A percentile compares a stretch with the other conserved stretches of the same genome.
These are phyloP conservation scores for Volucella inanis DNA, from an alignment of 2,888 invertebrate genomes.

Conservation along the genomic window DNA sequence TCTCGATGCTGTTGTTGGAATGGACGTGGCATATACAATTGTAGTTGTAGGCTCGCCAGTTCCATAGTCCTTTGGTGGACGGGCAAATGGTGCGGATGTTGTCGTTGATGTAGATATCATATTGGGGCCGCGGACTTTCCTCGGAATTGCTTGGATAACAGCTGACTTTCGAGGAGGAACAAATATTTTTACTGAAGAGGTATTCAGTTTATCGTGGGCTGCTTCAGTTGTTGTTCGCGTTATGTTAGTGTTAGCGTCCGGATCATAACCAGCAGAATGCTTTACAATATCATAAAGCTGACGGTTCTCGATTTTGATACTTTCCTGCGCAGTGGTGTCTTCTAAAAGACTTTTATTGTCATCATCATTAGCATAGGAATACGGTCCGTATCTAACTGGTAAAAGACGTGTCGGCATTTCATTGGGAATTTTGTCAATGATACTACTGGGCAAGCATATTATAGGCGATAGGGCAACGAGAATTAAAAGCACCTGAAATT, in stretches of 20 bases:
- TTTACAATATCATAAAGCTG: conserved; percentile 57
- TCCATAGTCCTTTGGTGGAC: conserved; percentile 41
- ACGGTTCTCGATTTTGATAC: conserved; percentile 51
- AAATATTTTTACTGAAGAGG: conserved; percentile 19
- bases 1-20: conserved; percentile 74
- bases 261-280: conserved; percentile 56
- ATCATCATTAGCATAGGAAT: background rate
- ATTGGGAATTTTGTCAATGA: conserved; percentile 7
- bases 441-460: background rate
- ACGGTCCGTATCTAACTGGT: conserved; percentile 19
- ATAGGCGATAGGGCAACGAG: background rate
- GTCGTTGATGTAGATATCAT: conserved; percentile 8
- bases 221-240: background rate
- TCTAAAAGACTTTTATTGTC: background rate
- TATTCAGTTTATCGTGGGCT: conserved; percentile 1
- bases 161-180: conserved; percentile 46
- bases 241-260: conserved; percentile 4
- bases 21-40: conserved; percentile 77
- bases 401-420: conserved; percentile 37
- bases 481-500: conserved; percentile 21
- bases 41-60: conserved; percentile 76
- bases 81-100: conserved; percentile 13
- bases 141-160: conserved; percentile 56
- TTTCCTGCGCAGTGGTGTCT: conserved; percentile 33
- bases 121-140: conserved; percentile 48